phyloP scores from a whole-genome alignment of 2,113 vertebrate genomes.

The Gymnobelideus leadbeateri region DNA sequence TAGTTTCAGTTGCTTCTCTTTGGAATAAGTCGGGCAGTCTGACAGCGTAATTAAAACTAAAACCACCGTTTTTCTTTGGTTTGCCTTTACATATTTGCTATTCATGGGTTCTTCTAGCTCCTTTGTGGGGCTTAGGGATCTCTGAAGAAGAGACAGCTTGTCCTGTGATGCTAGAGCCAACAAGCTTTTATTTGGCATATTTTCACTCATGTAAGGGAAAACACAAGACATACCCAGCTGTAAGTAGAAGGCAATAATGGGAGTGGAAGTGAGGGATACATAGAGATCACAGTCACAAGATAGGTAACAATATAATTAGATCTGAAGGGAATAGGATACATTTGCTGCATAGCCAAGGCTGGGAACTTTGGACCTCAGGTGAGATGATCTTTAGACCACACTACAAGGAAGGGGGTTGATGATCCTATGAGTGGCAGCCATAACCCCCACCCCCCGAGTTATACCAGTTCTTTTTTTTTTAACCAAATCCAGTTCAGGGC shows the following conservation, averaged over 20 bases:
- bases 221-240: background rate
- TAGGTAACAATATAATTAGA: too few species aligned
- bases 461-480: background rate
- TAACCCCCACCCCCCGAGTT: background rate
- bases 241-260: background rate
- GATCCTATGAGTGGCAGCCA: background rate
- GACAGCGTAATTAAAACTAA: background rate
- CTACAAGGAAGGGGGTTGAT: background rate
- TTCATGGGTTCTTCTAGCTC: background rate
- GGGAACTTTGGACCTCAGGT: background rate
- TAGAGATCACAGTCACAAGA: background rate
- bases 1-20: background rate
- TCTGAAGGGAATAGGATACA: too few species aligned
- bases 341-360: background rate
- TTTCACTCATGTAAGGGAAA: background rate
- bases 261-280: background rate
- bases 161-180: background rate
- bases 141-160: background rate
- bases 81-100: background rate
- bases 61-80: too few species aligned
- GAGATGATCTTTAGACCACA: background rate
- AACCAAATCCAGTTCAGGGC: background rate
- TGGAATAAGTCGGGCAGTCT: background rate
- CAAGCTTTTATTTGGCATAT: background rate
- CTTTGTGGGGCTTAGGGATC: background rate